These are phyloP conservation scores for Bombus vancouverensis DNA, from an alignment of 1,140 invertebrate genomes.

Conservation along the genomic window DNA sequence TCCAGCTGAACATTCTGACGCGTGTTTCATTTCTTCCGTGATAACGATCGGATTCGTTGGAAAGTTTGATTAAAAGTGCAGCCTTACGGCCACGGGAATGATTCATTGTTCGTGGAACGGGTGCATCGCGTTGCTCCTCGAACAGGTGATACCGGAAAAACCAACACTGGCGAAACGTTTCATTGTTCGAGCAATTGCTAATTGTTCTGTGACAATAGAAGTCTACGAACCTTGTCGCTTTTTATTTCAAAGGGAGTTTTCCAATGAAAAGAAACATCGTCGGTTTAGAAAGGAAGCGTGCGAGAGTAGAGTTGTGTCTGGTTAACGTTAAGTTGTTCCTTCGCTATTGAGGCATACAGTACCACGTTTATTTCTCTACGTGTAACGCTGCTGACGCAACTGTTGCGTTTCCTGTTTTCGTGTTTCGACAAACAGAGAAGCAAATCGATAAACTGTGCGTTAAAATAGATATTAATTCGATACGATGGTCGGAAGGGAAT, in stretches of 20 bases:
- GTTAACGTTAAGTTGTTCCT: background rate
- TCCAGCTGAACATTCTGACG: background rate
- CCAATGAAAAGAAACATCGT: background rate
- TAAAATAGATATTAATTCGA: background rate
- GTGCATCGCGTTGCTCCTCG: background rate
- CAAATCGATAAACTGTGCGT: too few species aligned
- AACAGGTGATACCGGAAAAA: constrained; percentile 2
- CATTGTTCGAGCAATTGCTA: background rate
- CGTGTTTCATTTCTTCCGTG: background rate
- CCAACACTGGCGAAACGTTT: background rate
- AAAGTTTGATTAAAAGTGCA: constrained; percentile 57
- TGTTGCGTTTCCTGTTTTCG: background rate
- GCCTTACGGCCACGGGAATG: constrained; percentile 31
- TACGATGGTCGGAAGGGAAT: background rate
- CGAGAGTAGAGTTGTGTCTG: background rate
- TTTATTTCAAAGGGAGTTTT: background rate
- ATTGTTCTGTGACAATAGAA: background rate
- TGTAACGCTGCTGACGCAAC: background rate
- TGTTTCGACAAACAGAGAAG: background rate
- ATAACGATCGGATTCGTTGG: constrained; percentile 59
- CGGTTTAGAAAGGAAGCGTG: background rate
- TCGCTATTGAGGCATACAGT: background rate
- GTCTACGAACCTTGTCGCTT: background rate
- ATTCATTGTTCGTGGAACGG: constrained; percentile 52
- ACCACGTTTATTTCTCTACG: background rate